These are phyloP conservation scores for Pterocles orientalis DNA, from an alignment of 2,113 vertebrate genomes.

Conservation along the genomic window DNA sequence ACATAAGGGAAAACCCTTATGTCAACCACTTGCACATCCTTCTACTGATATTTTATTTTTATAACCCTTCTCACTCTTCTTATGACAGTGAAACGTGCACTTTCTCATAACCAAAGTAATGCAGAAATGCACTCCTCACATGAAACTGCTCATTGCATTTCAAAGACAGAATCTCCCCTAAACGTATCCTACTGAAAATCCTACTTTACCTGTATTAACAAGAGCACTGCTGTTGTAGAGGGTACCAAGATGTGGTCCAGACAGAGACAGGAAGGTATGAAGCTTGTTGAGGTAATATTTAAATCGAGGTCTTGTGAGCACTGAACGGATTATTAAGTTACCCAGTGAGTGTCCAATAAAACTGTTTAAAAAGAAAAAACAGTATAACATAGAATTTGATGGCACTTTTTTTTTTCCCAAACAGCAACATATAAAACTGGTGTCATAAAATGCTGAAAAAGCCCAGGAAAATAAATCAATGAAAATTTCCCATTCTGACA, in stretches of 20 bases:
- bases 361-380: slow-evolving; percentile 75
- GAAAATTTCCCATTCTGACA: neutral
- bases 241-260: slow-evolving; percentile 96
- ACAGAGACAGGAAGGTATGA: slow-evolving; percentile 96
- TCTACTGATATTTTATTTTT: neutral
- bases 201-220: slow-evolving; percentile 91
- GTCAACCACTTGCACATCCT: neutral
- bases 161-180: neutral
- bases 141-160: neutral
- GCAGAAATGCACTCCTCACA: neutral
- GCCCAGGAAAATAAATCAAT: neutral
- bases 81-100: neutral
- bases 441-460: neutral
- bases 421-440: neutral
- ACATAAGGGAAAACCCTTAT: neutral
- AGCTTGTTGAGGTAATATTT: slow-evolving; percentile 95
- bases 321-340: slow-evolving; percentile 97
- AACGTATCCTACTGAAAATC: neutral
- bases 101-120: neutral
- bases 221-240: slow-evolving; percentile 98
- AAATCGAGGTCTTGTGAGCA: slow-evolving; percentile 93
- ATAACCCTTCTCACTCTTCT: neutral
- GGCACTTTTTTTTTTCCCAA: neutral
- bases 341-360: slow-evolving; percentile 98
- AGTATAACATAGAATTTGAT: neutral